Percentiles rank a stretch among this genome's conserved stretches.
These are phyloP conservation scores for Mercenaria mercenaria DNA, from an alignment of 1,140 invertebrate genomes.

Conservation along the genomic window DNA sequence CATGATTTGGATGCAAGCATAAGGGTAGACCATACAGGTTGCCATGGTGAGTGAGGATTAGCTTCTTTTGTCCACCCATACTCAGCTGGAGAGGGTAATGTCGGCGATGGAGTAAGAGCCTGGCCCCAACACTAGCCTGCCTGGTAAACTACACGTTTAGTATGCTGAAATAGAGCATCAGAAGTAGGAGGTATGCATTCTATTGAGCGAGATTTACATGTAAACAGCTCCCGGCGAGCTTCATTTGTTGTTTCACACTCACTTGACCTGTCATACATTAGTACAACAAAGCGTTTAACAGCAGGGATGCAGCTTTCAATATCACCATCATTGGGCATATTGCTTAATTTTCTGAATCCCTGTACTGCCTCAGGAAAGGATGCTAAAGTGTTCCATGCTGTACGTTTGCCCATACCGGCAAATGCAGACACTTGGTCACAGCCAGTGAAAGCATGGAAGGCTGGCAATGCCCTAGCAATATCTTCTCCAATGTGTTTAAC, in stretches of 20 bases:
- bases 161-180: neutral
- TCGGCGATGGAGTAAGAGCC: neutral
- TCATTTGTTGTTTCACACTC: neutral
- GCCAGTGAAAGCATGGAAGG: constrained; percentile 11
- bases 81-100: neutral
- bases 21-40: constrained; percentile 3
- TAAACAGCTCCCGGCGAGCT: neutral
- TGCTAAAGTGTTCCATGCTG: constrained; percentile 34
- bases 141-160: neutral
- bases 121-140: neutral
- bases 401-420: constrained; percentile 28
- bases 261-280: constrained; percentile 24
- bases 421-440: constrained; percentile 47
- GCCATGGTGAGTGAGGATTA: neutral
- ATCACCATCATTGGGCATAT: neutral
- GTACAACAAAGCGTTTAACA: neutral
- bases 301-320: neutral
- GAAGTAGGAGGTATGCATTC: neutral
- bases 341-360: neutral
- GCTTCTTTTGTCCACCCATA: constrained; percentile 1
- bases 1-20: constrained; percentile 5
- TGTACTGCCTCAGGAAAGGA: neutral
- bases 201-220: neutral
- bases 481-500: neutral
- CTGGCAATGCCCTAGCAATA: neutral